Evolutionary conservation across 2,888 invertebrate genomes (phyloP), one percentile per base, ranked within the genome.

Genomic region (Acanthosepion pharaonis): DNA sequence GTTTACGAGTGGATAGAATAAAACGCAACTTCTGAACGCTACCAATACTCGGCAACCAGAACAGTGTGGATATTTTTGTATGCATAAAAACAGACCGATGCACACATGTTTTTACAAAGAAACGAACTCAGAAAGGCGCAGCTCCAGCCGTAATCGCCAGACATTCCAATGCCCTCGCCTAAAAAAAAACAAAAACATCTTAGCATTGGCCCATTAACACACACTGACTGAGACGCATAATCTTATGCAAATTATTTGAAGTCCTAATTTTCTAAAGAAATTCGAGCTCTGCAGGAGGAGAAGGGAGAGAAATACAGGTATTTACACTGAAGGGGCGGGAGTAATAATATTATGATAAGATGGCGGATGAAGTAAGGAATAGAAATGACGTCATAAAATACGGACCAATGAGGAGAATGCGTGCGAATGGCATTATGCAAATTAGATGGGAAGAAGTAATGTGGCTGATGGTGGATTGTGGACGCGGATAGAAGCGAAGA

Each of bases 141-240:
- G n/a, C 55, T 55, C 55, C 18, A 55, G 55, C n/a, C 78, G 78
- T 78, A n/a, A 78, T 78, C 28, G 78, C n/a, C 11, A 78, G 78
- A n/a, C 78, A 78, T 78, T 78, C n/a, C 11, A 78, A 5, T n/a
- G 78, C n/a, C 78, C 78, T 78, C n/a, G 78, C n/a, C n/a, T 78
- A 28, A n/a, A 78, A 78, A n/a, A 78, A n/a, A n/a, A 33, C 0
- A 33, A 78, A 11, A 78, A 78, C 25, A n/a, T n/a, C 78, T n/a
- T n/a, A 78, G 78, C n/a, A 78, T 78, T 78, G 78, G 78, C 78
- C 78, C 78, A 78, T 78, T 78, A 78, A 78, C 78, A 78, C 78
- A 78, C 28, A 78, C 78, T n/a, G 78, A n/a, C 11, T n/a, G 78
- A 78, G n/a, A 78, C 78, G n/a, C 78, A 28, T 78, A 78, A n/a